These are phyloP conservation scores for Drosophila serrata DNA, from an alignment of 1,140 invertebrate genomes.

Conservation along the genomic window DNA sequence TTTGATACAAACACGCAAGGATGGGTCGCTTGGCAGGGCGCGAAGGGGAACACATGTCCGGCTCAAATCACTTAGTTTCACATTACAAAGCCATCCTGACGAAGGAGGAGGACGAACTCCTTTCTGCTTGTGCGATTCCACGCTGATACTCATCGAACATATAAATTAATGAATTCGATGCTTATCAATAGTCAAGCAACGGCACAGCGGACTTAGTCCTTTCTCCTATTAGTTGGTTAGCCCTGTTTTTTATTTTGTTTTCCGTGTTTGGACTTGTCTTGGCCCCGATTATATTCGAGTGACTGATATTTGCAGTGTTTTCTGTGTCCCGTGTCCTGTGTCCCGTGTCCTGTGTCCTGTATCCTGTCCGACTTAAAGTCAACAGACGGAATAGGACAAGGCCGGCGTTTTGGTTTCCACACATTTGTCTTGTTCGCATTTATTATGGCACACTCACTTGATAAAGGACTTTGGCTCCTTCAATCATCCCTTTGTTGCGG, in stretches of 20 bases:
- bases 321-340: conserved; percentile 25
- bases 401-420: conserved; percentile 31
- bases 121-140: conserved; percentile 57
- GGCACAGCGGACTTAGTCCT: conserved; percentile 32
- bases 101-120: conserved; percentile 52
- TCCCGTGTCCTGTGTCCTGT: too few relatives aligned
- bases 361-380: conserved; percentile 68
- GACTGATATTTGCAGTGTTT: conserved; percentile 56
- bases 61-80: conserved; percentile 80
- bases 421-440: conserved; percentile 55
- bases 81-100: conserved; percentile 77
- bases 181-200: conserved; percentile 72
- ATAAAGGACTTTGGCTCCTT: conserved; percentile 72
- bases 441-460: conserved; percentile 75
- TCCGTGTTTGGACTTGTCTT: conserved; percentile 40
- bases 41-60: conserved; percentile 32
- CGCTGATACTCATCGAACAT: conserved; percentile 74
- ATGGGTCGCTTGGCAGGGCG: not conserved
- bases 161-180: conserved; percentile 84
- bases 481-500: conserved; percentile 75
- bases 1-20: conserved; percentile 42
- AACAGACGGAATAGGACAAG: conserved; percentile 42
- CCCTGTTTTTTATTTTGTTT: conserved; percentile 48
- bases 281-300: conserved; percentile 79
- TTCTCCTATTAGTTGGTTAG: conserved; percentile 76